Evolutionary conservation across 2,113 vertebrate species (phyloP).

Genomic region (Nycticorax nycticorax): DNA sequence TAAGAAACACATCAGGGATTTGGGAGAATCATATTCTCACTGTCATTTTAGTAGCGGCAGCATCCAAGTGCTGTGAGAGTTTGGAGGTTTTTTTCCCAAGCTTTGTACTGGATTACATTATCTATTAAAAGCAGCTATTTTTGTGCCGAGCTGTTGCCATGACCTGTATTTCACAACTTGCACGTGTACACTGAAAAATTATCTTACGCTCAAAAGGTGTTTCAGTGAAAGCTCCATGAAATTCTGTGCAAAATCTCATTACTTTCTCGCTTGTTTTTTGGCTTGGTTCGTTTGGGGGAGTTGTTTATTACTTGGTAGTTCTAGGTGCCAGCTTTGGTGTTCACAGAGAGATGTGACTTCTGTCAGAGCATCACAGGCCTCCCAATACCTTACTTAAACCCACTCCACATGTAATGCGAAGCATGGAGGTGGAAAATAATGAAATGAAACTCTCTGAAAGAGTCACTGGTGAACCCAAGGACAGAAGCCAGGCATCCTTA

Average conservation of each 20-base stretch:
- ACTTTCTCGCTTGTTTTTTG: background rate
- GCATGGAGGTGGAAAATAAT: background rate
- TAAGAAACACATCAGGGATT: constrained; percentile 1
- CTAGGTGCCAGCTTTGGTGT: background rate
- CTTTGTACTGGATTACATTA: constrained; percentile 30
- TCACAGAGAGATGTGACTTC: background rate
- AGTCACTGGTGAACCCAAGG: background rate
- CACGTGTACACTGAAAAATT: background rate
- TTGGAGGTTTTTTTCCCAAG: background rate
- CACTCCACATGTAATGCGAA: background rate
- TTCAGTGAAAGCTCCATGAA: background rate
- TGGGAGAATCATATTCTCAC: background rate
- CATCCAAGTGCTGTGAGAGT: background rate
- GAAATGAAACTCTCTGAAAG: background rate
- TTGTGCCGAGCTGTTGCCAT: constrained; percentile 22
- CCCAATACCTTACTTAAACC: background rate
- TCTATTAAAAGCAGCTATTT: constrained; percentile 57
- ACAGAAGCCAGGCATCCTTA: background rate
- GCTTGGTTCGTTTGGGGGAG: background rate
- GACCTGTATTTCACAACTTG: constrained; percentile 39
- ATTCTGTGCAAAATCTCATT: constrained; percentile 38
- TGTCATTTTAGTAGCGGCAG: background rate
- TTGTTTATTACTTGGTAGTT: background rate
- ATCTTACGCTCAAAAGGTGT: constrained; percentile 4
- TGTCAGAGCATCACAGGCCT: background rate